Evolutionary conservation across 2,888 invertebrate species (phyloP).

Genomic region (Hoplodrina ambigua): DNA sequence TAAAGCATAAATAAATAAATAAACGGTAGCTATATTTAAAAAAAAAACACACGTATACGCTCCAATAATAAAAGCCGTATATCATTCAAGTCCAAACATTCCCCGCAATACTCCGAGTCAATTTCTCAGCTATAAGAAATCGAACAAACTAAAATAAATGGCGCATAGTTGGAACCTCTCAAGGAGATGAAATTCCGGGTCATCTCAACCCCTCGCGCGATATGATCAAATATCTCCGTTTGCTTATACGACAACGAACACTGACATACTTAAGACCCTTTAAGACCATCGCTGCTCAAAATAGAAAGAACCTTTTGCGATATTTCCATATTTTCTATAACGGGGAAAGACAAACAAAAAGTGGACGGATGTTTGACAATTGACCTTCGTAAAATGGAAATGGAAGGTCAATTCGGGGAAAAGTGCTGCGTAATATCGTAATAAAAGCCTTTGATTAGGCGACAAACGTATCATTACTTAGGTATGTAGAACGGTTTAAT

Average conservation of each 20-base stretch:
- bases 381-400: conserved; percentile 21
- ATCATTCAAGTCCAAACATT: conserved; percentile 67
- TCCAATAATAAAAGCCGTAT: conserved; percentile 45
- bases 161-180: conserved; percentile 83
- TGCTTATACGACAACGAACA: conserved; percentile 65
- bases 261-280: conserved; percentile 43
- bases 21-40: not conserved
- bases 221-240: conserved; percentile 81
- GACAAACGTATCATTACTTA: conserved; percentile 14
- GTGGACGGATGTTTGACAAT: conserved; percentile 22
- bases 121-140: conserved; percentile 80
- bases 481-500: conserved; percentile 25
- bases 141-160: conserved; percentile 86
- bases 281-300: conserved; percentile 47
- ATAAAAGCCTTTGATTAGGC: conserved; percentile 16
- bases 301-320: conserved; percentile 39
- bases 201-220: conserved; percentile 74
- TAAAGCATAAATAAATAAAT: no score
- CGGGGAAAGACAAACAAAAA: conserved; percentile 47
- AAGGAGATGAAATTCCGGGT: conserved; percentile 85
- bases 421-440: conserved; percentile 1
- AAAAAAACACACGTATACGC: conserved; percentile 3
- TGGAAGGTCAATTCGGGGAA: conserved; percentile 27
- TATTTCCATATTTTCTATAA: conserved; percentile 53
- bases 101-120: conserved; percentile 74